Evolutionary conservation across 2,888 invertebrate genomes (phyloP), one percentile per base, ranked within the genome.

Genomic region (Thyatira batis): DNA sequence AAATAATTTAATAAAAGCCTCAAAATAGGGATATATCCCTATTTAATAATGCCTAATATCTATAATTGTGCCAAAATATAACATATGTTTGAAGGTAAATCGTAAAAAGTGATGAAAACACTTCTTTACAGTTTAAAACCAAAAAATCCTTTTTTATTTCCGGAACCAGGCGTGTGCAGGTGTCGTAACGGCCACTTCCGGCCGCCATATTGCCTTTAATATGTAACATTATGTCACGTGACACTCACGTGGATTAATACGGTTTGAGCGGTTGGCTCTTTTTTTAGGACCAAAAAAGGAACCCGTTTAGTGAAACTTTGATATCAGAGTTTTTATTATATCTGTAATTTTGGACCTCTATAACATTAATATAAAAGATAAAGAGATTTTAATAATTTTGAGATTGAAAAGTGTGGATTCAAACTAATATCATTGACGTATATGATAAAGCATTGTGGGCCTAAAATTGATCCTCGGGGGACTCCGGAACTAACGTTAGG

Each of bases 121-220:
- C n/a, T 33, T 1, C 33, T n/a, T 33, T 13, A n/a, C 17, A 13
- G 13, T 39, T 39, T 33, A 13, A 6, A 13, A 39, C 2, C 33
- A 33, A 5, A 5, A 33, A 33, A 33, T 13, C 33, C 33, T 17
- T 1, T 39, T 39, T n/a, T 39, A 17, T 39, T 39, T 8, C 49
- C 55, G 53, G 53, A 55, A 53, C 46, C 46, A 52, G 48, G 33
- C 56, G 53, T 53, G 49, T 49, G 53, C 60, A 61, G 63, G 64
- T 66, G 64, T 53, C 66, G 55, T 54, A 39, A 53, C 61, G 57
- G 57, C 60, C 62, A 55, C 66, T 63, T 71, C 72, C 72, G 69
- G 60, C 61, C 55, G 65, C 66, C 63, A 65, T 62, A 51, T 58
- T 63, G 63, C 59, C 63, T 66, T 65, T 59, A 62, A 60, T 61